phyloP scores from a whole-genome alignment of 2,113 vertebrate species.

The Heloderma charlesbogerti region DNA sequence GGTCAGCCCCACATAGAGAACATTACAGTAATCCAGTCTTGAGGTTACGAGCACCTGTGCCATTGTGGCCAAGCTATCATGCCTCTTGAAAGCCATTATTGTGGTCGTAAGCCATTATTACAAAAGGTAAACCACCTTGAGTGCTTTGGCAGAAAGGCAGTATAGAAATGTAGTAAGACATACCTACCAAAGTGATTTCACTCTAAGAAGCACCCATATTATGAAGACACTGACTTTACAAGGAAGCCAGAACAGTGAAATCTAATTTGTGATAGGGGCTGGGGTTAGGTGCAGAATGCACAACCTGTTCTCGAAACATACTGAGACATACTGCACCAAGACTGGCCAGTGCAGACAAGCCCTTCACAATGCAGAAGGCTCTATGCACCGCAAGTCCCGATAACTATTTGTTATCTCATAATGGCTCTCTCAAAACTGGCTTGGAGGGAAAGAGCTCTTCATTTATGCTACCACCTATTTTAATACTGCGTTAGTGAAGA shows the following conservation, averaged over 20 bases:
- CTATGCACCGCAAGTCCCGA: too few species aligned
- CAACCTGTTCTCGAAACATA: not conserved
- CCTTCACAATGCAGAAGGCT: not conserved
- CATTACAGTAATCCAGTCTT: too few species aligned
- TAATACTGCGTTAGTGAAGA: not conserved
- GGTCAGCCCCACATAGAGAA: too few species aligned
- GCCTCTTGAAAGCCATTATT: not conserved
- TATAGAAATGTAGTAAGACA: not conserved
- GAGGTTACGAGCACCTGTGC: too few species aligned
- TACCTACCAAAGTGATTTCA: not conserved
- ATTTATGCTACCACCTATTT: not conserved
- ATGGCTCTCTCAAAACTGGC: slow-evolving; percentile 14
- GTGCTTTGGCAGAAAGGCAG: not conserved
- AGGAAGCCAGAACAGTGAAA: not conserved
- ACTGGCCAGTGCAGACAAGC: too few species aligned
- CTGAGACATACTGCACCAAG: not conserved
- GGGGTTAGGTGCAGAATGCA: too few species aligned
- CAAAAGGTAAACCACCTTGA: not conserved
- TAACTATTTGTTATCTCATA: not conserved
- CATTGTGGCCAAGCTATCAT: too few species aligned
- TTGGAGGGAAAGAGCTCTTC: not conserved
- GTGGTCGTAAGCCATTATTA: not conserved
- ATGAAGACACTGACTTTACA: not conserved
- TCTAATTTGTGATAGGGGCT: not conserved
- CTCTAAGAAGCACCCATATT: not conserved